Base-by-base conservation (phyloP, 2,113 vertebrate genomes). In the Macaca nemestrina region DNA sequence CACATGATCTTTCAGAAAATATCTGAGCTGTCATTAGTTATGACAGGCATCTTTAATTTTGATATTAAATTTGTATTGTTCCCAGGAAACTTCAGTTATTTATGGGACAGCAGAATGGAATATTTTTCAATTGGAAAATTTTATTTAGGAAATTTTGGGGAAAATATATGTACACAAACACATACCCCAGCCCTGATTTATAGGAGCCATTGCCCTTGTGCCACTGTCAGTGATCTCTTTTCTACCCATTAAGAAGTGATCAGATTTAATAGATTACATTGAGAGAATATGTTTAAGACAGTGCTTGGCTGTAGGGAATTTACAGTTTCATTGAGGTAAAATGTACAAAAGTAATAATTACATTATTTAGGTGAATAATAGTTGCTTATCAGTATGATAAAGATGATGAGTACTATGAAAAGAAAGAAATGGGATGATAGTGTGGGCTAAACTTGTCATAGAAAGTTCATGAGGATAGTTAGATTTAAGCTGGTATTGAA, bases 211-310 rank as follows among this genome's bases (percentile, higher is more conserved):
- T 92, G n/a, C 35, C 45, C n/a, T 94, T 88, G 43, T 92, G 32
- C 55, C 78, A 48, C 67, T 90, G 57, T 97, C 50, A 95, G 48
- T 91, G 7, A 70, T 88, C 79, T 93, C 52, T 80, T 93, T 97
- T 80, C 43, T 93, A 88, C 83, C 70, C n/a, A 72, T 22, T 86
- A 89, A 88, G 45, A 97, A 92, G 38, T 86, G 30, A 75, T 70
- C 52, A 59, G 81, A 35, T 14, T 88, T 88, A 81, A 61, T 78
- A 92, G 57, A 82, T 94, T 88, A 93, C 43, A 76, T n/a, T n/a
- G 78, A 94, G 50, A 94, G 57, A 89, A 92, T 50, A 48, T 73
- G 13, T 87, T 50, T 84, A 83, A 93, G 86, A 90, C 68, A 79
- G n/a, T 70, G 76, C 64, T 57, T 97, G 82, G 30, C 82, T 88